phyloP scores from a whole-genome alignment of 2,797 vertebrate genomes.

The Diplodus sargus region DNA sequence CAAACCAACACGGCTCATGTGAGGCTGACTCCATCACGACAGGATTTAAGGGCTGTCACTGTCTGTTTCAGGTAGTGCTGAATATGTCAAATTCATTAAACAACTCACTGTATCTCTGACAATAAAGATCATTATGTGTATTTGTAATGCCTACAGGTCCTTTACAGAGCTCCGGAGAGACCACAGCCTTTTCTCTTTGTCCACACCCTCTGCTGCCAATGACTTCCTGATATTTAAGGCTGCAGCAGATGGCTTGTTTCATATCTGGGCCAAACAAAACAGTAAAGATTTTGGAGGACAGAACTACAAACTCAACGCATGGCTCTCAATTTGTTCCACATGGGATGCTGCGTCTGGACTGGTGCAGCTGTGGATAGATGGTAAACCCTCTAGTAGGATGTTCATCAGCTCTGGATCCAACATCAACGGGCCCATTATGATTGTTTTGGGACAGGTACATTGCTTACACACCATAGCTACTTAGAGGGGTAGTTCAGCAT shows the following conservation, averaged over 20 bases:
- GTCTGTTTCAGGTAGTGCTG: conserved; percentile 76
- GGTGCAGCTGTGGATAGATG: conserved; percentile 63
- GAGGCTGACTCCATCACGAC: conserved; percentile 37
- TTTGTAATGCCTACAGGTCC: conserved; percentile 53
- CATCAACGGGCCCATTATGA: too few relatives aligned
- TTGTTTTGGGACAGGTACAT: too few relatives aligned
- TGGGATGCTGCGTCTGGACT: conserved; percentile 65
- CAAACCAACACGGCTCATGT: conserved; percentile 60
- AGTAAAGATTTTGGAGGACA: too few relatives aligned
- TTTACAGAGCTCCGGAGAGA: conserved; percentile 73
- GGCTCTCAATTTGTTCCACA: conserved; percentile 70
- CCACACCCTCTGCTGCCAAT: conserved; percentile 32
- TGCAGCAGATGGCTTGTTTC: background rate
- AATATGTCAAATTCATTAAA: background rate
- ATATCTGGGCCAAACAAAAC: too few relatives aligned
- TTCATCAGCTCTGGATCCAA: too few relatives aligned
- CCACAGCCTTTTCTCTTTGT: conserved; percentile 78
- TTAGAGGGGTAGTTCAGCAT: too few relatives aligned
- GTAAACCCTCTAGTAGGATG: conserved; percentile 32
- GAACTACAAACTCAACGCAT: background rate
- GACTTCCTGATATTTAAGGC: conserved; percentile 69
- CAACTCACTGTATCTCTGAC: background rate
- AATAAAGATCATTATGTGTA: background rate
- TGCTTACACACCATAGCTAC: too few relatives aligned
- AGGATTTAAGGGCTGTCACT: conserved; percentile 63